These are phyloP conservation scores for Cylas formicarius DNA, from an alignment of 1,140 invertebrate species.

Conservation along the genomic window DNA sequence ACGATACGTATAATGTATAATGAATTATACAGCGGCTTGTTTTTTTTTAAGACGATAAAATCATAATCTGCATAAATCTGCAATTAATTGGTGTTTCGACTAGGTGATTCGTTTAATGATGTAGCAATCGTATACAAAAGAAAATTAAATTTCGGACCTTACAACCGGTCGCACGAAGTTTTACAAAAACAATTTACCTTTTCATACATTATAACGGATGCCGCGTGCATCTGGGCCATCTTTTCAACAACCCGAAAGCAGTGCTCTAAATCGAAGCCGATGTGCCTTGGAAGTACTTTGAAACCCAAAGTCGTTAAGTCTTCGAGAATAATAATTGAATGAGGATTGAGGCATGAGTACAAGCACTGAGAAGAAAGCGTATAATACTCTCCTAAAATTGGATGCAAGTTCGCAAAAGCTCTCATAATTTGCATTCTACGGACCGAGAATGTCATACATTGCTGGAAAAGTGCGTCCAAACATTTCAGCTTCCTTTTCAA, in stretches of 20 bases:
- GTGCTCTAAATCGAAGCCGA: constrained; percentile 48
- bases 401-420: constrained; percentile 1
- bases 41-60: no score
- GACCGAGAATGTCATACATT: constrained; percentile 30
- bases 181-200: constrained; percentile 36
- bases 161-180: no score
- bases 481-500: constrained; percentile 35
- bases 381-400: constrained; percentile 24
- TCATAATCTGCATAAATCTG: no score
- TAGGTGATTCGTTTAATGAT: no score
- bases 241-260: constrained; percentile 46
- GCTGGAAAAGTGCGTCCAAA: constrained; percentile 29
- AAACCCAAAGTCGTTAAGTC: constrained; percentile 49
- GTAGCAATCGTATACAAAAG: no score
- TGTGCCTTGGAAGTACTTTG: constrained; percentile 47
- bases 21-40: no score
- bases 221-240: constrained; percentile 52
- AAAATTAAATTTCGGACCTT: no score
- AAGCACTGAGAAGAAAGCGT: constrained; percentile 32
- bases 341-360: constrained; percentile 37
- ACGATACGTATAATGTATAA: no score
- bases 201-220: constrained; percentile 46
- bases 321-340: constrained; percentile 46
- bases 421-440: background rate
- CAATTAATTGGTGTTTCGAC: no score